Conservation (phyloP, 2,113 vertebrate genomes). For the Periophthalmus modestus region DNA sequence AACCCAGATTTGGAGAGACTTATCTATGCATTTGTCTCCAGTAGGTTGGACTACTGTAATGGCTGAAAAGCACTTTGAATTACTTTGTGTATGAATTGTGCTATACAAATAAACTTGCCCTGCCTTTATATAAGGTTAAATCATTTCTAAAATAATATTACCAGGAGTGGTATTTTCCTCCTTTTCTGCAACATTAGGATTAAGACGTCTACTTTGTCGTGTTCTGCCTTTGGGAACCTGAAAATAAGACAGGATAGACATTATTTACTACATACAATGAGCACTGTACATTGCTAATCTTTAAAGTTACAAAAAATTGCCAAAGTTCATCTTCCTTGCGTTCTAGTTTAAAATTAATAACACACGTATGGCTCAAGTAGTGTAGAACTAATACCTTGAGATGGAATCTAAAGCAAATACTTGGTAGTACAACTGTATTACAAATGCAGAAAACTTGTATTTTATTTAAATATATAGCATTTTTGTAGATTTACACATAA, state of each 20-base stretch:
- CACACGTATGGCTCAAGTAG: too few species aligned
- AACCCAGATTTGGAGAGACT: too few species aligned
- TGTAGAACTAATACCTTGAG: too few species aligned
- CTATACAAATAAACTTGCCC: too few species aligned
- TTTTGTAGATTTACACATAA: neutral
- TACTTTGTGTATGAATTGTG: too few species aligned
- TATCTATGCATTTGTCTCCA: too few species aligned
- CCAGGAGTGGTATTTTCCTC: conserved; percentile 12
- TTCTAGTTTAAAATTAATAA: too few species aligned
- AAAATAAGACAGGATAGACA: conserved; percentile 3
- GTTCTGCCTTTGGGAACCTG: conserved; percentile 27
- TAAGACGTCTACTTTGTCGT: conserved; percentile 28
- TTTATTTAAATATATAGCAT: neutral
- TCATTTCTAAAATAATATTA: neutral
- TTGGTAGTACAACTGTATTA: neutral
- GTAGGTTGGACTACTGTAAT: too few species aligned
- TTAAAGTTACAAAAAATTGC: neutral
- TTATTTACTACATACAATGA: neutral
- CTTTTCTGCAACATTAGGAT: neutral
- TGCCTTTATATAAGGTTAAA: neutral
- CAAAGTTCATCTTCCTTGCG: too few species aligned
- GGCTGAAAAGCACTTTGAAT: too few species aligned
- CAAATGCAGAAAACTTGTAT: neutral
- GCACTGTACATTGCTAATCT: neutral
- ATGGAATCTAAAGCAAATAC: too few species aligned